phyloP scores from a whole-genome alignment of 2,113 vertebrate species.

The Solenodon paradoxus region DNA sequence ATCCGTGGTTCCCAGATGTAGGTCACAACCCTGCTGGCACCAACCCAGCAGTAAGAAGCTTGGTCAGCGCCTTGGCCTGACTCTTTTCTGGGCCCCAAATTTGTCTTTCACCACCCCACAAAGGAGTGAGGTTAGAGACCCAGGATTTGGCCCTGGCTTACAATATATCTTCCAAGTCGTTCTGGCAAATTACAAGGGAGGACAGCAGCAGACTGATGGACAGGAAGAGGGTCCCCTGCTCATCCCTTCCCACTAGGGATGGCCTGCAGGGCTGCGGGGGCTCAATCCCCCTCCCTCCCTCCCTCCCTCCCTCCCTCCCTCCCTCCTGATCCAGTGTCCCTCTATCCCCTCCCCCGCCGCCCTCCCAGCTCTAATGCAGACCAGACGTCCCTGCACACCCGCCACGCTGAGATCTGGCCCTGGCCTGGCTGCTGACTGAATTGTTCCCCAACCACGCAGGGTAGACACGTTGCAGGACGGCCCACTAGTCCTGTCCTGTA shows the following conservation, averaged over 20 bases:
- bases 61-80: neutral
- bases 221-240: neutral
- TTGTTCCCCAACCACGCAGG: conserved; percentile 69
- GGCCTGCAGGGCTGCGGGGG: neutral
- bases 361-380: conserved; percentile 70
- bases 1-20: conserved; percentile 20
- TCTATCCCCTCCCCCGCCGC: neutral
- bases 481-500: neutral
- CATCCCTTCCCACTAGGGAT: neutral
- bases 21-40: neutral
- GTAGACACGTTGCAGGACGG: conserved; percentile 70
- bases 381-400: conserved; percentile 68
- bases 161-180: conserved; percentile 2
- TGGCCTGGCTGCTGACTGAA: conserved; percentile 71
- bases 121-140: conserved; percentile 11
- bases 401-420: conserved; percentile 72
- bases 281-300: conserved; percentile 1
- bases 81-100: conserved; percentile 19
- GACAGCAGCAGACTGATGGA: neutral
- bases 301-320: neutral
- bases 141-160: neutral
- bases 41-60: neutral
- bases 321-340: neutral
- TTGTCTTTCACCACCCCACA: neutral
- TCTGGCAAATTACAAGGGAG: conserved; percentile 31